A percentile compares a stretch with the other conserved stretches of the same genome.
phyloP scores from a whole-genome alignment of 2,797 vertebrate genomes.

The Masticophis lateralis region DNA sequence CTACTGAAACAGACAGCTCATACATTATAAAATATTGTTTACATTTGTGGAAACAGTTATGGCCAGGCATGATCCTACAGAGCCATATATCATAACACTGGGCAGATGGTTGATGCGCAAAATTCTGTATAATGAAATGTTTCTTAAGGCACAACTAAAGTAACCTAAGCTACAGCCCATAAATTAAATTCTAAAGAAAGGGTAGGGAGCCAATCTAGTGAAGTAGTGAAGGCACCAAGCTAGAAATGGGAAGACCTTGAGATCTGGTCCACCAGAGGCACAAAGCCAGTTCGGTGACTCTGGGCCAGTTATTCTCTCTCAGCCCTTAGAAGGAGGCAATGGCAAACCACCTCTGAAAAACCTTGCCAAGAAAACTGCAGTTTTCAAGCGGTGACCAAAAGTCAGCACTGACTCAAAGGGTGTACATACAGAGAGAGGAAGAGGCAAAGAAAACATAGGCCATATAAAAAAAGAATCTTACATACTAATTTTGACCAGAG shows the following conservation, averaged over 20 bases:
- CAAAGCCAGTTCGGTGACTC: neutral
- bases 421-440: neutral
- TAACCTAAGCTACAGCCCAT: neutral
- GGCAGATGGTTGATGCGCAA: neutral
- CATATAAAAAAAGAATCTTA: neutral
- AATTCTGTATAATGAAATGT: neutral
- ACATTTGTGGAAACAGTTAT: conserved; percentile 16
- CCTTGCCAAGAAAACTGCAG: neutral
- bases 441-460: neutral
- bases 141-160: neutral
- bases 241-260: neutral
- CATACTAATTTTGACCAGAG: neutral
- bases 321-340: neutral
- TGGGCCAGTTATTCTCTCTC: neutral
- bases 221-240: neutral
- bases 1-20: neutral
- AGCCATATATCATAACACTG: neutral
- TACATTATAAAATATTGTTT: conserved; percentile 36
- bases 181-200: neutral
- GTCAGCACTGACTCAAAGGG: neutral
- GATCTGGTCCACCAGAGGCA: neutral
- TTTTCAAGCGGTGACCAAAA: neutral
- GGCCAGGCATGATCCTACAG: conserved; percentile 21
- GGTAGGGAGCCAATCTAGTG: neutral
- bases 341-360: neutral